Evolutionary conservation across 30 jellyfish, hydroid and myxozoan species (phyloP).

Genomic region (Turritopsis rubra): DNA sequence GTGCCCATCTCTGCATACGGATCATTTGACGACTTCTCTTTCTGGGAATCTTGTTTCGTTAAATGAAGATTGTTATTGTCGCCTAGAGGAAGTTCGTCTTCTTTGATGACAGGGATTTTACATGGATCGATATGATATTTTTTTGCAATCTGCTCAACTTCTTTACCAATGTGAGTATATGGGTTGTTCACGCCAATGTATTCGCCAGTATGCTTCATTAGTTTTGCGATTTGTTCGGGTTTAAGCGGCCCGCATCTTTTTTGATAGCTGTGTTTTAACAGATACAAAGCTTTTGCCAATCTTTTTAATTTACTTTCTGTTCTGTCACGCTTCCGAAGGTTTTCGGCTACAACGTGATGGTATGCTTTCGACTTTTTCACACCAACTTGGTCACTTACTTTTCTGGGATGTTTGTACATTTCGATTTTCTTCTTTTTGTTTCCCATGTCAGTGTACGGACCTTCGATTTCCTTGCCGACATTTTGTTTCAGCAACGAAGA

Average conservation of each 20-base stretch:
- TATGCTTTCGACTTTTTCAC: background rate
- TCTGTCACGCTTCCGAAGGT: background rate
- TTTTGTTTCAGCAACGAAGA: constrained; percentile 15
- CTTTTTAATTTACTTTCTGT: background rate
- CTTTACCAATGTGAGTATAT: constrained; percentile 6
- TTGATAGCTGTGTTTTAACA: background rate
- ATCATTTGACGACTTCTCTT: background rate
- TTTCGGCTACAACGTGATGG: background rate
- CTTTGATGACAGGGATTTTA: background rate
- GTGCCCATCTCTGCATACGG: constrained; percentile 52
- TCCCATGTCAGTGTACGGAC: constrained; percentile 17
- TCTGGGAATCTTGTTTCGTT: background rate
- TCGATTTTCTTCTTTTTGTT: background rate
- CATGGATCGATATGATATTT: background rate
- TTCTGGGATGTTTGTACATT: background rate
- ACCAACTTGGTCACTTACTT: background rate
- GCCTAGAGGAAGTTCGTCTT: background rate
- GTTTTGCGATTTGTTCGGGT: constrained; percentile 1
- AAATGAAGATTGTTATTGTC: background rate
- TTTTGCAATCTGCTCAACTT: background rate
- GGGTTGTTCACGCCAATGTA: constrained; percentile 1
- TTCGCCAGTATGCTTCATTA: background rate
- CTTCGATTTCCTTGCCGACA: constrained; percentile 37
- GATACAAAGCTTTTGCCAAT: background rate
- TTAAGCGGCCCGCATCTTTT: background rate